Conservation (phyloP, 2,797 vertebrate genomes). For the Apogon talboti region DNA sequence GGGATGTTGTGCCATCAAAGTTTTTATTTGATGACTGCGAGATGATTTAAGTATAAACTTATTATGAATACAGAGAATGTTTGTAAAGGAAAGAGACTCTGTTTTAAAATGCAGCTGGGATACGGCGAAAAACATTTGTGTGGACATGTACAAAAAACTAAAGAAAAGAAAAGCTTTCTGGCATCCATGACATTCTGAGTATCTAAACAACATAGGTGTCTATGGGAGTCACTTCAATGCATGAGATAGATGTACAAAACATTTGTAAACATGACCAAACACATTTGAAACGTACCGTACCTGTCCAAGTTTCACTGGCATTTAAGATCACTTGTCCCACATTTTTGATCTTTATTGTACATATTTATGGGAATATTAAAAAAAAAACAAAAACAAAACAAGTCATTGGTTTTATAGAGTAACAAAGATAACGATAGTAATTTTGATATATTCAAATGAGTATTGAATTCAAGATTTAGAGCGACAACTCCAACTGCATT, state of each 20-base stretch:
- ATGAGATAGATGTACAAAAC: conserved; percentile 77
- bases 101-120: conserved; percentile 53
- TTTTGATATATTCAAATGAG: conserved; percentile 84
- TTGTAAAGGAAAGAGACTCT: conserved; percentile 72
- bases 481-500: conserved; percentile 70
- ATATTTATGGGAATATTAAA: conserved; percentile 82
- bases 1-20: conserved; percentile 72
- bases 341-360: conserved; percentile 81
- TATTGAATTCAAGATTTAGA: conserved; percentile 78
- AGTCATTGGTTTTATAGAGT: conserved; percentile 84
- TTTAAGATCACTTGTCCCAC: conserved; percentile 74
- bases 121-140: conserved; percentile 60
- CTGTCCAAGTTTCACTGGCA: conserved; percentile 77
- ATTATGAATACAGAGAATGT: conserved; percentile 75
- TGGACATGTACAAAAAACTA: conserved; percentile 66
- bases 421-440: conserved; percentile 79
- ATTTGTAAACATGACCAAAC: conserved; percentile 82
- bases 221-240: conserved; percentile 72
- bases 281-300: conserved; percentile 79
- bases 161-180: conserved; percentile 53
- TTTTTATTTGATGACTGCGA: conserved; percentile 68
- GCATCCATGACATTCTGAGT: conserved; percentile 73
- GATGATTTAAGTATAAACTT: conserved; percentile 57
- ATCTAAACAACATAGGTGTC: conserved; percentile 77
- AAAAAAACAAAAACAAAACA: conserved; percentile 44